Conservation (phyloP, 2,797 vertebrate genomes). For the Cynodonichthys magdalenae region DNA sequence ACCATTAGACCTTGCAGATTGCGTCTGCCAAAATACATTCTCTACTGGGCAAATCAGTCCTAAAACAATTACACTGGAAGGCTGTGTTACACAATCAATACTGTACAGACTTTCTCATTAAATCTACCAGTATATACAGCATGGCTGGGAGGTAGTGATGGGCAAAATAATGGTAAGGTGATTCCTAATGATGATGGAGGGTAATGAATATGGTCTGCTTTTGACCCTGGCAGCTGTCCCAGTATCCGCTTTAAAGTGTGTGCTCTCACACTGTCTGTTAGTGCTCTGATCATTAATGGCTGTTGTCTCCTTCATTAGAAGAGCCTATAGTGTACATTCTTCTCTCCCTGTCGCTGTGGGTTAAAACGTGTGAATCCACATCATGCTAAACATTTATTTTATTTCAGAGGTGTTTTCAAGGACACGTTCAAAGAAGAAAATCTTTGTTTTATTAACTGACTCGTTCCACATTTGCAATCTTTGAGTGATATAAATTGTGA, state of each 20-base stretch:
- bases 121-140: conserved; percentile 57
- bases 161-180: conserved; percentile 61
- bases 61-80: conserved; percentile 71
- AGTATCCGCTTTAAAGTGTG: conserved; percentile 58
- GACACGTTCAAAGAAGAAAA: not conserved
- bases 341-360: conserved; percentile 3
- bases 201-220: conserved; percentile 70
- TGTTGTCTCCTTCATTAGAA: conserved; percentile 20
- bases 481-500: not conserved
- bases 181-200: conserved; percentile 65
- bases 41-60: conserved; percentile 51
- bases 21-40: conserved; percentile 51
- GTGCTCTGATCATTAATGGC: conserved; percentile 35
- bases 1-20: conserved; percentile 41
- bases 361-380: conserved; percentile 12
- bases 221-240: conserved; percentile 66
- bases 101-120: conserved; percentile 62
- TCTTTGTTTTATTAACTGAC: not conserved
- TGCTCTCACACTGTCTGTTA: conserved; percentile 33
- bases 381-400: conserved; percentile 10
- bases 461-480: not conserved
- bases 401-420: not conserved
- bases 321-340: conserved; percentile 15
- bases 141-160: conserved; percentile 56
- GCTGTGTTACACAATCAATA: conserved; percentile 64